Conservation (phyloP, 2,113 vertebrate genomes). For the Marmota flaviventris region DNA sequence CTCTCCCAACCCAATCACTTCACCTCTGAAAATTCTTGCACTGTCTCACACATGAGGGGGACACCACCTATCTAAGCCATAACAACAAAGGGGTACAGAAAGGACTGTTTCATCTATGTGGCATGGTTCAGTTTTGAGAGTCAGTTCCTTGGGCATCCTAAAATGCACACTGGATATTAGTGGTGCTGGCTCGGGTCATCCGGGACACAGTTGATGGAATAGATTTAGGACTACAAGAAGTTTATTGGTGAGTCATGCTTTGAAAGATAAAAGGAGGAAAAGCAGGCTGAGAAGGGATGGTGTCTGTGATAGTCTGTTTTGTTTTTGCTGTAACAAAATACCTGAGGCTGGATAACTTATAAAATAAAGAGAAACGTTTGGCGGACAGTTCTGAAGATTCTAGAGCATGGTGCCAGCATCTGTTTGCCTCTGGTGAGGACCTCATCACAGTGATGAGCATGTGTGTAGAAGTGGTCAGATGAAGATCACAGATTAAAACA, state of each 20-base stretch:
- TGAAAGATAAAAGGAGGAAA: neutral
- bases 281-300: neutral
- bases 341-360: neutral
- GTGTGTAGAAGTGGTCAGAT: neutral
- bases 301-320: neutral
- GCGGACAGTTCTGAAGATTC: neutral
- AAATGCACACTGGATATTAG: neutral
- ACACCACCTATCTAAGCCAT: too few species aligned
- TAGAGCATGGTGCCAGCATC: neutral
- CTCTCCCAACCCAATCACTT: too few species aligned
- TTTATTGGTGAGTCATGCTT: neutral
- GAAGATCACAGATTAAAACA: neutral
- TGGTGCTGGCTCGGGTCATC: neutral
- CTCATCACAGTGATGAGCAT: neutral
- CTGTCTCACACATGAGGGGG: too few species aligned
- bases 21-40: too few species aligned
- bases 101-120: too few species aligned
- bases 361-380: neutral
- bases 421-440: neutral
- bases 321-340: neutral
- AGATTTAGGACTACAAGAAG: neutral
- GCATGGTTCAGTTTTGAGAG: accelerated
- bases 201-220: neutral
- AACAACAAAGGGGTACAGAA: too few species aligned
- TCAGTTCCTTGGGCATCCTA: neutral